Percentiles rank a stretch among this genome's conserved stretches.
These are phyloP conservation scores for Zaprionus inermis DNA, from an alignment of 1,140 invertebrate genomes.

Conservation along the genomic window DNA sequence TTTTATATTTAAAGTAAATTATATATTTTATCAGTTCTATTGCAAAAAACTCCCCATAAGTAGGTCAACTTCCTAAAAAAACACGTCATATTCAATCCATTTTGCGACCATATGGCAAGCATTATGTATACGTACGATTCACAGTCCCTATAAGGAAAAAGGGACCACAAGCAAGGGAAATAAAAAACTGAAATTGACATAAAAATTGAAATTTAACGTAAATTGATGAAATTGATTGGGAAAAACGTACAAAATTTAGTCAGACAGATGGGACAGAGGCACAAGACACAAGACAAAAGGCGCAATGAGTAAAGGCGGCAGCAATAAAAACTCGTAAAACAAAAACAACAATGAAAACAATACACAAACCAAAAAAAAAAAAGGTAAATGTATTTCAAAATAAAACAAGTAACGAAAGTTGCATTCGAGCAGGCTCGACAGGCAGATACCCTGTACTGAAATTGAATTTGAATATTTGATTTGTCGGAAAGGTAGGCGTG, in stretches of 20 bases:
- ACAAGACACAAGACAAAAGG: constrained; percentile 4
- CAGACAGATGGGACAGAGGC: constrained; percentile 16
- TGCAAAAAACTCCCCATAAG: background rate
- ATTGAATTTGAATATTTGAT: too few relatives aligned
- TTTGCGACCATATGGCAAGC: constrained; percentile 23
- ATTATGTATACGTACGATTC: background rate
- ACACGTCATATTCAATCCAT: background rate
- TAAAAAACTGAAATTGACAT: constrained; percentile 33
- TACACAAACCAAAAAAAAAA: constrained; percentile 11
- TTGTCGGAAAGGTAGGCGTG: too few relatives aligned
- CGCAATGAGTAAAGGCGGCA: background rate
- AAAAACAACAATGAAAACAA: constrained; percentile 44
- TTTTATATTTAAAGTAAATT: background rate
- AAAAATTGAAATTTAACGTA: constrained; percentile 58
- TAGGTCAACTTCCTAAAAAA: background rate
- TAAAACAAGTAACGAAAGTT: background rate
- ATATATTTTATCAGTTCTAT: background rate
- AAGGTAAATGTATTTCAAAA: constrained; percentile 65
- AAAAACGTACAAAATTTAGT: constrained; percentile 62
- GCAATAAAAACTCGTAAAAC: constrained; percentile 22
- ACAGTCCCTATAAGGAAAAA: constrained; percentile 23
- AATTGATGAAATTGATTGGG: constrained; percentile 73
- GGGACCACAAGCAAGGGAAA: constrained; percentile 22
- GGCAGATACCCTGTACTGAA: too few relatives aligned
- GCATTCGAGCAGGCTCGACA: too few relatives aligned